A percentile compares a stretch with the other conserved stretches of the same genome.
Conservation (phyloP, 2,888 invertebrate genomes). For the Eristalis tenax region DNA sequence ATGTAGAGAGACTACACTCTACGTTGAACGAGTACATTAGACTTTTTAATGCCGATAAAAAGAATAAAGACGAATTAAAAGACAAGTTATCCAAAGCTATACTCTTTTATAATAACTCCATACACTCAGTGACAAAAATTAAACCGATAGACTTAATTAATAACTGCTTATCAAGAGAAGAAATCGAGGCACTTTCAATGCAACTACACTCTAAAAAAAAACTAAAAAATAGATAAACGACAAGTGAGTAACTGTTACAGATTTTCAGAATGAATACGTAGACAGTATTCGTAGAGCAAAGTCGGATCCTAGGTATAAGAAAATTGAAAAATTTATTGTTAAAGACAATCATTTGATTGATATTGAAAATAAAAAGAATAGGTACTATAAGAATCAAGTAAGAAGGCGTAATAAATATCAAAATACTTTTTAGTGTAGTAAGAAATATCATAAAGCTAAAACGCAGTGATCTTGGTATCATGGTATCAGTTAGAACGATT, state of each 20-base stretch:
- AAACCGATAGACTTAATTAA: background rate
- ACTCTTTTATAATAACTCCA: background rate
- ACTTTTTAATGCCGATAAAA: background rate
- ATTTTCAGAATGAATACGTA: constrained; percentile 1
- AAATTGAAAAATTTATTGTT: background rate
- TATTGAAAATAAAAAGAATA: too few species aligned
- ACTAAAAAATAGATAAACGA: background rate
- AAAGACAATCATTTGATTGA: too few species aligned
- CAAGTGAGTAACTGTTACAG: background rate
- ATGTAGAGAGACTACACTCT: too few species aligned
- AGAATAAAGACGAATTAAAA: background rate
- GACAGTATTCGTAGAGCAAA: constrained; percentile 4
- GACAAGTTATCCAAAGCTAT: constrained; percentile 2
- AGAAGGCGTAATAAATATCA: too few species aligned
- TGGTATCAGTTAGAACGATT: background rate
- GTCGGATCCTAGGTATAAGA: constrained; percentile 1
- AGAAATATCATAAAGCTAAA: too few species aligned
- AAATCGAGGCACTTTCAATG: background rate
- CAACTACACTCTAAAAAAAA: background rate
- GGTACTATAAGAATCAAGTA: too few species aligned
- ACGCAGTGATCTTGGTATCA: background rate
- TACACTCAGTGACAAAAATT: background rate
- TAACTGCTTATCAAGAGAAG: background rate
- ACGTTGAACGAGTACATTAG: background rate
- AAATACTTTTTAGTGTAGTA: too few species aligned